A percentile compares a stretch with the other conserved stretches of the same genome.
Conservation (phyloP, 2,888 invertebrate species). For the Eupsilia transversa region DNA sequence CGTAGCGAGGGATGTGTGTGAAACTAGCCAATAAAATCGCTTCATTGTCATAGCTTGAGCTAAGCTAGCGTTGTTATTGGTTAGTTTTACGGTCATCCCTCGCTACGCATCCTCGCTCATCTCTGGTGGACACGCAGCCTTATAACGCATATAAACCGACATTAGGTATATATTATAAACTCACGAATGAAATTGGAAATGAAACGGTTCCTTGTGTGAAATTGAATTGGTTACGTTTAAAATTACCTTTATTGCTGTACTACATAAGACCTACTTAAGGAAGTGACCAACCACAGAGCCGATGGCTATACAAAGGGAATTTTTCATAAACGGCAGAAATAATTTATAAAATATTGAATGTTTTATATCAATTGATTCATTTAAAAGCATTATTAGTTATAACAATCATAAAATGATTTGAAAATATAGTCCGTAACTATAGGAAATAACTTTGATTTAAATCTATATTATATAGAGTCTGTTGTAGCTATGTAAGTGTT, state of each 20-base stretch:
- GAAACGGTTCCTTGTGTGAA: slow-evolving; percentile 2
- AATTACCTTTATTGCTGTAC: slow-evolving; percentile 10
- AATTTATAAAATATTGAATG: slow-evolving; percentile 20
- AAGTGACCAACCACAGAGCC: slow-evolving; percentile 9
- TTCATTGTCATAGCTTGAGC: too few species aligned
- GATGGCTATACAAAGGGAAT: background rate
- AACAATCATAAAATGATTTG: slow-evolving; percentile 7
- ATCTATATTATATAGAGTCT: background rate
- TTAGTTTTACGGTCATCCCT: too few species aligned
- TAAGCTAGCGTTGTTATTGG: too few species aligned
- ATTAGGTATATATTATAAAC: background rate
- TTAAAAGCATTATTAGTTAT: slow-evolving; percentile 1
- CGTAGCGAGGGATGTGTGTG: too few species aligned
- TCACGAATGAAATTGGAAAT: slow-evolving; percentile 22
- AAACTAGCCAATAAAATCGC: too few species aligned
- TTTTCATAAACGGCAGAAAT: background rate
- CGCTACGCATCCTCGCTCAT: too few species aligned
- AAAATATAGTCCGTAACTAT: slow-evolving; percentile 1
- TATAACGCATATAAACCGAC: too few species aligned
- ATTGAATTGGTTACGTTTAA: slow-evolving; percentile 38
- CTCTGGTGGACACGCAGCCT: too few species aligned
- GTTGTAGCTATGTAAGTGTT: slow-evolving; percentile 6
- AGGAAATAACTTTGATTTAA: slow-evolving; percentile 21
- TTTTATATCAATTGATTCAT: slow-evolving; percentile 7
- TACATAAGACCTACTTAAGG: background rate